phyloP scores from a whole-genome alignment of 1,140 invertebrate genomes.

The Caligus rogercresseyi region DNA sequence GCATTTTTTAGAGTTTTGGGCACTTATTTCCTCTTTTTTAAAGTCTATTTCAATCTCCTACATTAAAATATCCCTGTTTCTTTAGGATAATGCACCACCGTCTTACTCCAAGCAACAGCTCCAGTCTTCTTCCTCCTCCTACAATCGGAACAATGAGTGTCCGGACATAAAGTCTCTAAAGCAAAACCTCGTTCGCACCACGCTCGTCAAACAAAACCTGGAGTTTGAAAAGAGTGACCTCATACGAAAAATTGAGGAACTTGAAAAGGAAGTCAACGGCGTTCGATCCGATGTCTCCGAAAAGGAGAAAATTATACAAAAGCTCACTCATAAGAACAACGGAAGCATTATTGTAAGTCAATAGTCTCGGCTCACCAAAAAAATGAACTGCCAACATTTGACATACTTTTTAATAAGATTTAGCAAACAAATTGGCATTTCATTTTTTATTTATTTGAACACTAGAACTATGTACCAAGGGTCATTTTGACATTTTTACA shows the following conservation, averaged over 20 bases:
- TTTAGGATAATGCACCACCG: background rate
- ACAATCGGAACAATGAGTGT: background rate
- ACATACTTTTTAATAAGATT: too few relatives aligned
- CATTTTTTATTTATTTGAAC: too few relatives aligned
- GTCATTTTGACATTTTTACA: too few relatives aligned
- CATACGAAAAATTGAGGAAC: conserved; percentile 26
- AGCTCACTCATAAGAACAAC: conserved; percentile 19
- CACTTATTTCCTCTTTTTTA: background rate
- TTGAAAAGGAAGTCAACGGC: conserved; percentile 29
- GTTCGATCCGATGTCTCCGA: conserved; percentile 25
- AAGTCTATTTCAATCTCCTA: background rate
- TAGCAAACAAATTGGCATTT: too few relatives aligned
- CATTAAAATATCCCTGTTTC: background rate
- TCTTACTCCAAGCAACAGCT: background rate
- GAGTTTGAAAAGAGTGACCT: conserved; percentile 28
- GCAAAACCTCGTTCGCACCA: conserved; percentile 26
- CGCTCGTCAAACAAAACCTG: conserved; percentile 26
- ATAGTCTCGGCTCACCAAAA: too few relatives aligned
- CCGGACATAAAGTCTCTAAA: conserved; percentile 24
- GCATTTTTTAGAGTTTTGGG: too few relatives aligned
- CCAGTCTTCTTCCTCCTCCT: too few relatives aligned
- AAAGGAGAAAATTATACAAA: conserved; percentile 28
- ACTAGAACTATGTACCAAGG: too few relatives aligned
- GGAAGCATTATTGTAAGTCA: too few relatives aligned
- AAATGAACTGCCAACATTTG: too few relatives aligned